Conservation (phyloP, 2,113 vertebrate genomes). For the Chionodraco myersi region DNA sequence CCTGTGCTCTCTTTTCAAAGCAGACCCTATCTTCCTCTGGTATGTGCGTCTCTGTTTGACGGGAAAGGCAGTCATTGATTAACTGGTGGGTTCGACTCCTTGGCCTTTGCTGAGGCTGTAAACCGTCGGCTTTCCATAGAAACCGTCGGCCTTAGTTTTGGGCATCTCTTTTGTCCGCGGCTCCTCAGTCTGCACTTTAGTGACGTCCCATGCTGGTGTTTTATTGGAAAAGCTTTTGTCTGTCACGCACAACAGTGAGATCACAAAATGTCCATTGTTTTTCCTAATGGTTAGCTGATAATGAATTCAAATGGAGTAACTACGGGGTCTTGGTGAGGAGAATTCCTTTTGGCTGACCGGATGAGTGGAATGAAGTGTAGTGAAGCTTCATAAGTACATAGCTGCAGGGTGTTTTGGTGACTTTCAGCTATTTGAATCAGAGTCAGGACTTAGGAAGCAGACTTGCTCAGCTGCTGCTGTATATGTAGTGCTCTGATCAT, state of each 20-base stretch:
- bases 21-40: constrained; percentile 52
- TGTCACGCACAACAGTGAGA: constrained; percentile 8
- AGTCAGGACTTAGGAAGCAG: background rate
- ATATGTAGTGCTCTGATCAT: background rate
- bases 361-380: constrained; percentile 2
- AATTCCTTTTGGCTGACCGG: background rate
- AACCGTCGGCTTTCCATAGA: constrained; percentile 72
- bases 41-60: constrained; percentile 61
- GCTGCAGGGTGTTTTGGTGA: background rate
- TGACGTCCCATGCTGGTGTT: constrained; percentile 22
- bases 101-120: constrained; percentile 68
- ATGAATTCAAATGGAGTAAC: background rate
- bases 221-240: constrained; percentile 35
- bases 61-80: constrained; percentile 67
- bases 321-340: background rate
- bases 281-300: background rate
- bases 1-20: constrained; percentile 10
- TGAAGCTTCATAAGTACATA: background rate
- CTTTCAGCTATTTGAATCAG: constrained; percentile 14
- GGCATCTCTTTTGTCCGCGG: constrained; percentile 67
- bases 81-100: constrained; percentile 62
- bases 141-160: constrained; percentile 59
- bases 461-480: background rate
- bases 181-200: constrained; percentile 23
- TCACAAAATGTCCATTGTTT: background rate